A percentile compares a stretch with the other conserved stretches of the same genome.
These are phyloP conservation scores for Caligus rogercresseyi DNA, from an alignment of 1,140 invertebrate genomes.

Conservation along the genomic window DNA sequence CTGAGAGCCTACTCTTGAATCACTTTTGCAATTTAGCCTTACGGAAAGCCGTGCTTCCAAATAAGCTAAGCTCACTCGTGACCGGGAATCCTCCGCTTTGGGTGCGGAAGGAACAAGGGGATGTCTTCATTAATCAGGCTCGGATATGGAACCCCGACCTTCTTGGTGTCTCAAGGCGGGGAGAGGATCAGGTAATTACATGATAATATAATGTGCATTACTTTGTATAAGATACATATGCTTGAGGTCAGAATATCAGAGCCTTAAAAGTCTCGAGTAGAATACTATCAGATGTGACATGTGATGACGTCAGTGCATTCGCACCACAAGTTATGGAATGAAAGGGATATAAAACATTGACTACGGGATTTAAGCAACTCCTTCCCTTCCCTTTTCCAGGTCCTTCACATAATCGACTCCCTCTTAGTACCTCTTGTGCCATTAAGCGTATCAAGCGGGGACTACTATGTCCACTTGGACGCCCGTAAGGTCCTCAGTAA, in stretches of 20 bases:
- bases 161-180: not conserved
- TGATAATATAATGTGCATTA: not conserved
- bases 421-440: constrained; percentile 20
- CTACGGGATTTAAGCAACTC: no score
- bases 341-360: no score
- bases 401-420: constrained; percentile 21
- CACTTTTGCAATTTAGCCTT: constrained; percentile 20
- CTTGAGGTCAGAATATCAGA: no score
- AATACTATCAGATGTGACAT: no score
- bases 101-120: not conserved
- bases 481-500: constrained; percentile 19
- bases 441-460: not conserved
- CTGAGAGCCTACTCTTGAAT: constrained; percentile 17
- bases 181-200: constrained; percentile 3
- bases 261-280: no score
- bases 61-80: constrained; percentile 10
- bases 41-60: constrained; percentile 13
- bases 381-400: no score
- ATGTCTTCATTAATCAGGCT: constrained; percentile 8
- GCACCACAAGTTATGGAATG: no score
- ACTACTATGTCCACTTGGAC: constrained; percentile 14
- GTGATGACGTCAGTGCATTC: no score
- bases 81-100: constrained; percentile 7
- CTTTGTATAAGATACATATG: not conserved
- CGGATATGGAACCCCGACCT: not conserved